phyloP scores from a whole-genome alignment of 2,888 invertebrate species.

The Protophormia terraenovae region DNA sequence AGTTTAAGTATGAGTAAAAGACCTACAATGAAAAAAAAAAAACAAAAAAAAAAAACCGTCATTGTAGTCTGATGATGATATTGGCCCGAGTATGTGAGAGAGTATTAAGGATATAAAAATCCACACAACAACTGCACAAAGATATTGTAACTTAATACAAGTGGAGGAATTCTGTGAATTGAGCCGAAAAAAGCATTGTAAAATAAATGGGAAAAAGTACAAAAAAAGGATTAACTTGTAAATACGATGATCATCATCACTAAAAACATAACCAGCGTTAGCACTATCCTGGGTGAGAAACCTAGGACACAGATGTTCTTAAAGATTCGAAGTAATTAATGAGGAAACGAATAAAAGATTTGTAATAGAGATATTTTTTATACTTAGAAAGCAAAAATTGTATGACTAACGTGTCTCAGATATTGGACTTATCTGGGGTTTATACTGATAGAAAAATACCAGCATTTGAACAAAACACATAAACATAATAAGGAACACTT shows the following conservation, averaged over 20 bases:
- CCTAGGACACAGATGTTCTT: background rate
- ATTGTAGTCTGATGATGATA: slow-evolving; percentile 2
- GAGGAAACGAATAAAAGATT: too few species aligned
- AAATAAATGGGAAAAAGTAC: background rate
- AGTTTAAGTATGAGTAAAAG: background rate
- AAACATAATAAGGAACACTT: too few species aligned
- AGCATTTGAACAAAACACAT: too few species aligned
- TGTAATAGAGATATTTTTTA: too few species aligned
- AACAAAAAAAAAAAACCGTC: background rate
- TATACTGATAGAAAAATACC: too few species aligned
- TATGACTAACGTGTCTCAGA: too few species aligned
- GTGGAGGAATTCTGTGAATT: background rate
- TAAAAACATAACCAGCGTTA: background rate
- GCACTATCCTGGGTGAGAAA: background rate
- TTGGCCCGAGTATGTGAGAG: background rate
- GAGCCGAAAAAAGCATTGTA: background rate
- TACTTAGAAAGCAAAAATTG: too few species aligned
- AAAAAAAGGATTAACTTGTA: slow-evolving; percentile 57
- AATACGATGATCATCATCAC: slow-evolving; percentile 42
- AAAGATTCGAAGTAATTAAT: too few species aligned
- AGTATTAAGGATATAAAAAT: background rate
- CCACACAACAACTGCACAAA: background rate
- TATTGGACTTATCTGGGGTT: too few species aligned
- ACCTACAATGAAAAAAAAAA: background rate
- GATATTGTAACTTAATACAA: background rate